These are phyloP conservation scores for Arion vulgaris DNA, from an alignment of 1,140 invertebrate genomes.

Conservation along the genomic window DNA sequence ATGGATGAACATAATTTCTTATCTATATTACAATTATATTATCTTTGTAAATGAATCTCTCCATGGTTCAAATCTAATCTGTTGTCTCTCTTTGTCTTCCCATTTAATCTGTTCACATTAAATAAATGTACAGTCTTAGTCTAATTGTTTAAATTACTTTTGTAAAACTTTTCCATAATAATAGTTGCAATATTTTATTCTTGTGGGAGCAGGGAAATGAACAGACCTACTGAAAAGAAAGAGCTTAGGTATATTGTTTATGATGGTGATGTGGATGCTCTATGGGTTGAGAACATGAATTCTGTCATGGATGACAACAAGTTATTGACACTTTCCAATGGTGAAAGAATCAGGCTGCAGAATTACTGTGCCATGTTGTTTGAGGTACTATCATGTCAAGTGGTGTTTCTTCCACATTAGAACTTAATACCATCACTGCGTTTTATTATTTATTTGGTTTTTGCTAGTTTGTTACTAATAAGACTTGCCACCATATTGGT, in stretches of 20 bases:
- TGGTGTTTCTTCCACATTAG: neutral
- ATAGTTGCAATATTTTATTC: too few species aligned
- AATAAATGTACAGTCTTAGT: too few species aligned
- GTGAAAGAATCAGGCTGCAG: slow-evolving; percentile 86
- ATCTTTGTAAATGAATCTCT: too few species aligned
- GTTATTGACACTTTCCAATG: slow-evolving; percentile 87
- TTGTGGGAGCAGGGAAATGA: slow-evolving; percentile 80
- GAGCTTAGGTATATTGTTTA: slow-evolving; percentile 87
- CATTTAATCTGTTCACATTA: too few species aligned
- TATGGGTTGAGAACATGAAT: slow-evolving; percentile 96
- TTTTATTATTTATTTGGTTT: neutral
- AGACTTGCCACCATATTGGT: too few species aligned
- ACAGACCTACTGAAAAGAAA: slow-evolving; percentile 78
- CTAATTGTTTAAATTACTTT: too few species aligned
- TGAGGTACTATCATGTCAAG: slow-evolving; percentile 76
- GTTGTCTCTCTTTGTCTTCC: too few species aligned
- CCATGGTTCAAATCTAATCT: too few species aligned
- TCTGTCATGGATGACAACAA: slow-evolving; percentile 95
- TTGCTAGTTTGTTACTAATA: neutral
- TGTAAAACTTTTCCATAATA: too few species aligned
- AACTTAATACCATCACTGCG: too few species aligned
- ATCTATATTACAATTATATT: too few species aligned
- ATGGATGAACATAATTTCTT: too few species aligned
- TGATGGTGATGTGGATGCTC: slow-evolving; percentile 90
- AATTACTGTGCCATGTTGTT: slow-evolving; percentile 86